Percentiles rank a stretch among this genome's conserved stretches.
phyloP scores from a whole-genome alignment of 2,888 invertebrate species.

The Crossocerus cetratus region DNA sequence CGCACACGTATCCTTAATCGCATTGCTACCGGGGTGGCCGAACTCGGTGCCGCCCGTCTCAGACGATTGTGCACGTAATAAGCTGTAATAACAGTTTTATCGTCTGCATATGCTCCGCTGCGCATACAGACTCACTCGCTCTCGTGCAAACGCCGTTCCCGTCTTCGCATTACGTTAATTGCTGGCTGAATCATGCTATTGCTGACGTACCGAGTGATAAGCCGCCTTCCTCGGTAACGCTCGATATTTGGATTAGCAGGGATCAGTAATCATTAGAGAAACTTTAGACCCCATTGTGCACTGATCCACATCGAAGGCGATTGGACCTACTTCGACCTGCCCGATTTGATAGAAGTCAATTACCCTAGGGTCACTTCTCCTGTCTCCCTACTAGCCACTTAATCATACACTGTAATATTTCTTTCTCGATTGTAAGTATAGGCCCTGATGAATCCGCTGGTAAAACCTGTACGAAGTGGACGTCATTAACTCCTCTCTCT shows the following conservation, averaged over 20 bases:
- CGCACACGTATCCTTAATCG: constrained; percentile 46
- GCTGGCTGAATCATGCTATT: background rate
- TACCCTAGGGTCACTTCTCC: no score
- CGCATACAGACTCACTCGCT: no score
- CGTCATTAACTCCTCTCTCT: background rate
- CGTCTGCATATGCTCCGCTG: constrained; percentile 10
- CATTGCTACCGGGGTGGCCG: constrained; percentile 40
- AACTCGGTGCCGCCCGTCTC: constrained; percentile 23
- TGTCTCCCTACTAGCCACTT: no score
- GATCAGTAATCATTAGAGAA: no score
- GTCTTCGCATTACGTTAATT: constrained; percentile 2
- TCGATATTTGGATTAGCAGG: background rate
- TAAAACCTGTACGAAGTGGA: background rate
- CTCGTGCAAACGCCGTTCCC: background rate
- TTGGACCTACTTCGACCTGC: no score
- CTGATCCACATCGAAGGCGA: no score
- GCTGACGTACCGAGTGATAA: background rate
- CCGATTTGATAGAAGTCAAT: no score
- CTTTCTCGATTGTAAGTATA: background rate
- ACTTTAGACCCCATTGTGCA: no score
- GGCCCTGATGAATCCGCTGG: background rate
- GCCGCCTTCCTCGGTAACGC: constrained; percentile 2
- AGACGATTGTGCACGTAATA: constrained; percentile 29
- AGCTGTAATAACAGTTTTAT: constrained; percentile 29
- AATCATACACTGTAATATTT: background rate